These are phyloP conservation scores for Jacana jacana DNA, from an alignment of 2,113 vertebrate genomes.

Conservation along the genomic window DNA sequence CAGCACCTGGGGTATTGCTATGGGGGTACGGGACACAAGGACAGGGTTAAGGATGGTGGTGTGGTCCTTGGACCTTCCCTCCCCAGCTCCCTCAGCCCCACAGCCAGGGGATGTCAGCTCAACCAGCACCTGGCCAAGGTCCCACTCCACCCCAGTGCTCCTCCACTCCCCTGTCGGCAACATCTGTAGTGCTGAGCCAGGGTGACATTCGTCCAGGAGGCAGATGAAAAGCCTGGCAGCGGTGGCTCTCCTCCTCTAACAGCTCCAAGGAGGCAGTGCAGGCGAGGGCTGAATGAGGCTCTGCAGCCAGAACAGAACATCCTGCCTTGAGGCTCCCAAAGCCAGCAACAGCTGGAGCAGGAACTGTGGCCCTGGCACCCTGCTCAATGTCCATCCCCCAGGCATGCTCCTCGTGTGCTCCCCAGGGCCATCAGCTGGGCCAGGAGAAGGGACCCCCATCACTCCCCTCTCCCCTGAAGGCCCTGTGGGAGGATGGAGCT, in stretches of 20 bases:
- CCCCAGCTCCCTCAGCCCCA: background rate
- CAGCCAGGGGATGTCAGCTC: background rate
- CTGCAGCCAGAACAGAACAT: background rate
- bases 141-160: background rate
- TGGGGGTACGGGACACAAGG: background rate
- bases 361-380: background rate
- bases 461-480: background rate
- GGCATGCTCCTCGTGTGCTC: background rate
- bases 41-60: background rate
- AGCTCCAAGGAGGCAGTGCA: background rate
- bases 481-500: fast-evolving
- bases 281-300: fast-evolving
- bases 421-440: fast-evolving
- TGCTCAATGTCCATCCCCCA: background rate
- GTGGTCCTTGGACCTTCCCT: background rate
- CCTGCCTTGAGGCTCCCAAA: background rate
- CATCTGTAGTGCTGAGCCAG: background rate
- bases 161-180: background rate
- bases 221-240: background rate
- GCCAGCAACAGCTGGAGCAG: background rate
- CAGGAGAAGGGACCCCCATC: fast-evolving
- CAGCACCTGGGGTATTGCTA: background rate
- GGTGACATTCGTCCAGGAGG: fast-evolving
- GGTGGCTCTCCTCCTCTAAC: background rate
- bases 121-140: background rate